Evolutionary conservation across 2,888 invertebrate genomes (phyloP).

Genomic region (Labia minor): DNA sequence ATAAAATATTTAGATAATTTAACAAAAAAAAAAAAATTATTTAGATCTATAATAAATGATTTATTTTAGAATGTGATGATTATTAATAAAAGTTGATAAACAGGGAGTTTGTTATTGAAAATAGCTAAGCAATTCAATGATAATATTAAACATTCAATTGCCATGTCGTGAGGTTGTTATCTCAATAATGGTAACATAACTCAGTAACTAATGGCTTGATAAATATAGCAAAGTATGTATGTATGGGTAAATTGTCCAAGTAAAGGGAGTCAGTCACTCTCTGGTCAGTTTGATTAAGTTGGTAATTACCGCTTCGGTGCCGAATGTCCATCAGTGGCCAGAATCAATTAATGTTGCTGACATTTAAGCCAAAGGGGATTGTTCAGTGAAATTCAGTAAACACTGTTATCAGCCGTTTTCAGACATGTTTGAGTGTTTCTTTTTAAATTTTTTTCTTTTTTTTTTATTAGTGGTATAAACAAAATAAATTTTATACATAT

Average conservation of each 20-base stretch:
- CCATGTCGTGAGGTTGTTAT: neutral
- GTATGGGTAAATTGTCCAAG: neutral
- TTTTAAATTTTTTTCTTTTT: too few relatives aligned
- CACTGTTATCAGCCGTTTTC: too few relatives aligned
- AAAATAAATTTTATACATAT: too few relatives aligned
- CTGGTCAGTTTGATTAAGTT: neutral
- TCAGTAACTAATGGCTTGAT: neutral
- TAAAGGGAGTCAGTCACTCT: neutral
- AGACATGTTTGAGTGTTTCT: too few relatives aligned
- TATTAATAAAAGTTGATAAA: too few relatives aligned
- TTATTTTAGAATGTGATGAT: too few relatives aligned
- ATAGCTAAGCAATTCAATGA: neutral
- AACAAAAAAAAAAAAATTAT: too few relatives aligned
- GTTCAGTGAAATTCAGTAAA: neutral
- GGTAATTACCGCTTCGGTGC: neutral
- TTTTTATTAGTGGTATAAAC: too few relatives aligned
- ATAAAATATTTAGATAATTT: too few relatives aligned
- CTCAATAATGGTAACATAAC: neutral
- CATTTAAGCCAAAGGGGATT: neutral
- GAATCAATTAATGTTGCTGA: constrained; percentile 2
- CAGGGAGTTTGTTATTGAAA: neutral
- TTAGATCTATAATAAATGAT: too few relatives aligned
- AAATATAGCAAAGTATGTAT: neutral
- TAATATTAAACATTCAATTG: neutral
- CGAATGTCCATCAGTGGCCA: neutral